Conservation (phyloP, 2,113 vertebrate species). For the Cephalopholis sonnerati region DNA sequence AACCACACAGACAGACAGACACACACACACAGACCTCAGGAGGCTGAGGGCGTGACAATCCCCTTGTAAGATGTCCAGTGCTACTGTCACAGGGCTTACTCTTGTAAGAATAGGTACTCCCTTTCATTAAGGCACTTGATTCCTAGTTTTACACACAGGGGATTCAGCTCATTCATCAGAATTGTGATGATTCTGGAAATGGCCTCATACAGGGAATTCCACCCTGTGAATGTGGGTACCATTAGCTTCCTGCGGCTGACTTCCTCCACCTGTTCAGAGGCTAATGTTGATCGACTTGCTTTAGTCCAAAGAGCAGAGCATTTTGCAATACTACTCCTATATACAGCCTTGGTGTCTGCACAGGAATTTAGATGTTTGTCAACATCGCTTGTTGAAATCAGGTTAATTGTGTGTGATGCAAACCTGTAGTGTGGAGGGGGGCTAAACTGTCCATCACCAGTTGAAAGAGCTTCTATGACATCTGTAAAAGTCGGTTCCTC, state of each 20-base stretch:
- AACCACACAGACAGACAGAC: too few relatives aligned
- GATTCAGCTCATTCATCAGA: background rate
- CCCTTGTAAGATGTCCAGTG: slow-evolving; percentile 18
- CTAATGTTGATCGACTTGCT: slow-evolving; percentile 1
- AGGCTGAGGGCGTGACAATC: too few relatives aligned
- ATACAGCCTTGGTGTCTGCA: background rate
- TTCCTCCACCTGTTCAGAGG: slow-evolving; percentile 7
- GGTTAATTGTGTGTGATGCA: background rate
- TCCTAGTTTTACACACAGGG: slow-evolving; percentile 13
- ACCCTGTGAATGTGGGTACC: slow-evolving; percentile 7
- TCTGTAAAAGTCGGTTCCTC: too few relatives aligned
- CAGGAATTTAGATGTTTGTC: background rate
- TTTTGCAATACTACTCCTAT: background rate
- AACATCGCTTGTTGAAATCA: background rate
- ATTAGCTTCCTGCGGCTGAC: slow-evolving; percentile 5
- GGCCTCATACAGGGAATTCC: slow-evolving; percentile 6
- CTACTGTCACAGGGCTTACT: background rate
- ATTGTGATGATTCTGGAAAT: slow-evolving; percentile 3
- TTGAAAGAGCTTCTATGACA: too few relatives aligned
- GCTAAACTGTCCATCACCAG: too few relatives aligned
- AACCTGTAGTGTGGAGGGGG: too few relatives aligned
- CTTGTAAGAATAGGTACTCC: background rate
- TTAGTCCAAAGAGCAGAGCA: slow-evolving; percentile 12
- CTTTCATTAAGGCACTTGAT: background rate
- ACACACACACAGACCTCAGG: too few relatives aligned